Conservation (phyloP, 1,140 invertebrate species). For the Pogonomyrmex barbatus region DNA sequence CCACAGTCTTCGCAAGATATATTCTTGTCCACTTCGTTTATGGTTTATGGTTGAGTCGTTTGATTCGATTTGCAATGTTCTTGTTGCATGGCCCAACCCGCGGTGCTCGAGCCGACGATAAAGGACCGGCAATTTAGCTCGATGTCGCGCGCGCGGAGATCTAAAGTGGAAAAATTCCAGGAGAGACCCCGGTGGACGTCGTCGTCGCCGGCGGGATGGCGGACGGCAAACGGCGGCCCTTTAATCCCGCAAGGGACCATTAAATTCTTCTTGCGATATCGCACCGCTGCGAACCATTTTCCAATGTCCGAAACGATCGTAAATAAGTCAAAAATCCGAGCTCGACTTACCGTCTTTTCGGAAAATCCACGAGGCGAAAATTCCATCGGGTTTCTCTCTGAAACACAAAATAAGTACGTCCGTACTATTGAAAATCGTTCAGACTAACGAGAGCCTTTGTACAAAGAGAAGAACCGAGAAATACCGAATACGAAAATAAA, state of each 20-base stretch:
- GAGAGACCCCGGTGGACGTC: neutral
- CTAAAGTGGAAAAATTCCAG: neutral
- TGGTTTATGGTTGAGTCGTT: slow-evolving; percentile 83
- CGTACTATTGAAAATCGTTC: neutral
- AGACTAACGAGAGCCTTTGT: neutral
- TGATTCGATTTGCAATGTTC: slow-evolving; percentile 84
- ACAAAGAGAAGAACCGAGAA: neutral
- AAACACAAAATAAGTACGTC: neutral
- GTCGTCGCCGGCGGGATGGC: neutral
- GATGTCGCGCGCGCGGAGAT: neutral
- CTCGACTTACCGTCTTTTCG: slow-evolving; percentile 31
- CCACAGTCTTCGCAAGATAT: slow-evolving; percentile 86
- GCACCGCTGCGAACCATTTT: slow-evolving; percentile 47
- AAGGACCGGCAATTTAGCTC: neutral
- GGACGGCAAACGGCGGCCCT: neutral
- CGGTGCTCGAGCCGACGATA: slow-evolving; percentile 78
- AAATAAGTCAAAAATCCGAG: slow-evolving; percentile 47
- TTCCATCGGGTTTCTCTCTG: slow-evolving; percentile 23
- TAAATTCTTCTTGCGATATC: slow-evolving; percentile 47
- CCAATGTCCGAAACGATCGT: slow-evolving; percentile 35
- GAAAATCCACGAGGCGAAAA: slow-evolving; percentile 45
- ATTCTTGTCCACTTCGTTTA: slow-evolving; percentile 79
- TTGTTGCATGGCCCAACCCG: slow-evolving; percentile 85
- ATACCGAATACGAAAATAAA: neutral
- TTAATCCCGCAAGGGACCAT: slow-evolving; percentile 42